Conservation (phyloP, 2,797 vertebrate genomes). For the Microchirus variegatus region DNA sequence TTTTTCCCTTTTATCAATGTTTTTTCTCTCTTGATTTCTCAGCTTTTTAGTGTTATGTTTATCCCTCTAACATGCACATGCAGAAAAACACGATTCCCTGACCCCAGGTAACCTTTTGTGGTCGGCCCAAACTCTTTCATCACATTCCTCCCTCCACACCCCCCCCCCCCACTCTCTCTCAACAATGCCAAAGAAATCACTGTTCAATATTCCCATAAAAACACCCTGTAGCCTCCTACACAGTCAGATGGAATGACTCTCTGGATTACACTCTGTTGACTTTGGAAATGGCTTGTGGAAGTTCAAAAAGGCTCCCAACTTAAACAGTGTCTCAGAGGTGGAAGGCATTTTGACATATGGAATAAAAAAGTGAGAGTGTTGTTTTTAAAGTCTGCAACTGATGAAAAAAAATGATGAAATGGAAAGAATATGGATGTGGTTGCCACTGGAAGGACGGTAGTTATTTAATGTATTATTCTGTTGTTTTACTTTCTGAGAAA, state of each 20-base stretch:
- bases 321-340: conserved; percentile 58
- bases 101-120: conserved; percentile 56
- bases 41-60: conserved; percentile 7
- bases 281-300: conserved; percentile 68
- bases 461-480: conserved; percentile 25
- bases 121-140: conserved; percentile 41
- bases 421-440: conserved; percentile 15
- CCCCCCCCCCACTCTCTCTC: neutral
- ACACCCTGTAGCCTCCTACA: conserved; percentile 55
- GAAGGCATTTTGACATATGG: conserved; percentile 53
- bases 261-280: conserved; percentile 73
- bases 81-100: conserved; percentile 26
- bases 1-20: conserved; percentile 1
- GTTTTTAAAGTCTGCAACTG: conserved; percentile 55
- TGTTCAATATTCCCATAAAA: conserved; percentile 64
- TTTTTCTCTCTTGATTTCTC: conserved; percentile 12
- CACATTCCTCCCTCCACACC: conserved; percentile 56
- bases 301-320: conserved; percentile 62
- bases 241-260: conserved; percentile 54
- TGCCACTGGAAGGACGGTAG: conserved; percentile 1
- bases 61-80: neutral
- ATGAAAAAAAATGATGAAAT: conserved; percentile 31
- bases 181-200: conserved; percentile 68
- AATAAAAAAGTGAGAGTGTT: conserved; percentile 51
- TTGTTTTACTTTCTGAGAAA: conserved; percentile 36